Evolutionary conservation across 2,888 invertebrate species (phyloP).

Genomic region (Tetheella fluctuosa): DNA sequence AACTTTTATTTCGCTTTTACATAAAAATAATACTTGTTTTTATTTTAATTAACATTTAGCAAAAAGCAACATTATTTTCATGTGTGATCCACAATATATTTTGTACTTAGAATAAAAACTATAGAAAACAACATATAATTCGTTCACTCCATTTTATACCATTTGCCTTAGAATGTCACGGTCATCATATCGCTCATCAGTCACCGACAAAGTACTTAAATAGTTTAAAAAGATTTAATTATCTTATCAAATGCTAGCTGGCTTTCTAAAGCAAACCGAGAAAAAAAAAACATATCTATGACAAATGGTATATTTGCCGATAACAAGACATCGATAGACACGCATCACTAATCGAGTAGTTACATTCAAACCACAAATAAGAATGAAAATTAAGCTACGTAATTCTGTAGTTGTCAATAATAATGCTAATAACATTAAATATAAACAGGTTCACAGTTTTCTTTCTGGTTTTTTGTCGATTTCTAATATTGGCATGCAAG

Average conservation of each 20-base stretch:
- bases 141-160: constrained; percentile 20
- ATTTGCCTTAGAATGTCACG: constrained; percentile 13
- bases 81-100: constrained; percentile 43
- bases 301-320: neutral
- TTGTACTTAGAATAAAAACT: constrained; percentile 56
- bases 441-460: neutral
- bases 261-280: too few species aligned
- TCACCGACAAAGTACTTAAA: too few species aligned
- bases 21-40: constrained; percentile 77
- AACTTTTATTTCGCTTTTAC: constrained; percentile 64
- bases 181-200: too few species aligned
- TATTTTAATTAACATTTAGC: constrained; percentile 54
- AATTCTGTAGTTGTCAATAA: too few species aligned
- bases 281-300: neutral
- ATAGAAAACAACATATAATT: constrained; percentile 28
- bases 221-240: too few species aligned
- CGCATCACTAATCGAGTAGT: neutral
- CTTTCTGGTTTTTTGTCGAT: neutral
- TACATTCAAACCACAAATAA: neutral
- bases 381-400: neutral
- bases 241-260: too few species aligned
- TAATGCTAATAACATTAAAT: neutral
- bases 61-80: constrained; percentile 49
- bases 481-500: neutral
- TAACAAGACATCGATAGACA: neutral